Evolutionary conservation across 2,888 invertebrate species (phyloP).

Genomic region (Lochmaea capreae): DNA sequence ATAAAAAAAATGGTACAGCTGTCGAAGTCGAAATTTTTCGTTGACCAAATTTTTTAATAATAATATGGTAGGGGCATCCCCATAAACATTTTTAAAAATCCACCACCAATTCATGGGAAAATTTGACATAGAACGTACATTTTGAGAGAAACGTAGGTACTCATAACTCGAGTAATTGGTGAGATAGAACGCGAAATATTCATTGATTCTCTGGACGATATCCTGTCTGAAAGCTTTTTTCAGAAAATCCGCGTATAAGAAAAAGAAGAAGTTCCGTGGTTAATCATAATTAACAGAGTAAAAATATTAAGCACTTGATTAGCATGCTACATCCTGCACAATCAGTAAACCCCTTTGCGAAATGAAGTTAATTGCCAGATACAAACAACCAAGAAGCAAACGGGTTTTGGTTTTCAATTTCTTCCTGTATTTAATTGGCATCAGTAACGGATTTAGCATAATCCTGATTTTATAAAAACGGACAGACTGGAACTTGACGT

Average conservation of each 20-base stretch:
- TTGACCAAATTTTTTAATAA: too few relatives aligned
- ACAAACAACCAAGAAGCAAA: slow-evolving; percentile 13
- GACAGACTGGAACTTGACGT: neutral
- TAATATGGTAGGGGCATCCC: too few relatives aligned
- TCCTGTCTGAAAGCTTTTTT: too few relatives aligned
- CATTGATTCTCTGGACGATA: neutral
- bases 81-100: too few relatives aligned
- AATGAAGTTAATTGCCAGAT: slow-evolving; percentile 11
- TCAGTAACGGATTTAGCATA: slow-evolving; percentile 3
- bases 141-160: too few relatives aligned
- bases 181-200: too few relatives aligned
- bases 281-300: neutral
- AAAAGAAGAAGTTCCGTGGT: neutral
- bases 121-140: too few relatives aligned
- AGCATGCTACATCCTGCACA: slow-evolving; percentile 14
- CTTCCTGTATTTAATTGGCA: slow-evolving; percentile 13
- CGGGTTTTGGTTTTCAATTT: slow-evolving; percentile 12
- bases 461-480: neutral
- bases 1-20: too few relatives aligned
- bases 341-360: slow-evolving; percentile 11
- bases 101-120: too few relatives aligned
- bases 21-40: too few relatives aligned
- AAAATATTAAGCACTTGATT: slow-evolving; percentile 3
- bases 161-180: too few relatives aligned
- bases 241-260: too few relatives aligned